Percentiles rank a stretch among this genome's conserved stretches.
These are phyloP conservation scores for Bombyx mandarina DNA, from an alignment of 1,140 invertebrate genomes.

Conservation along the genomic window DNA sequence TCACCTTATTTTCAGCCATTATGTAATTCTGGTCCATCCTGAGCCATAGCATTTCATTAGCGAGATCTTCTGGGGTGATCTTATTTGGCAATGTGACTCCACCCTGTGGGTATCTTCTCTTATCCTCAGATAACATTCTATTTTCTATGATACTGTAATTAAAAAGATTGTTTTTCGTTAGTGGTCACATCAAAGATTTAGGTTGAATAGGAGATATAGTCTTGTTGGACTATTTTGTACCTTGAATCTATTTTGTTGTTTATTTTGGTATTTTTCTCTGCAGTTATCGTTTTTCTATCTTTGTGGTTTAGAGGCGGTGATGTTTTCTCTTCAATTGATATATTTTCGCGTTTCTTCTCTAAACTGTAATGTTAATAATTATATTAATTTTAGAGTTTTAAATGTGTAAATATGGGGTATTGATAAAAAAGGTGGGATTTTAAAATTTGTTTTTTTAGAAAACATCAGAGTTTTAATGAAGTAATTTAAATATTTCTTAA, in stretches of 20 bases:
- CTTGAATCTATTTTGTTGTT: not conserved
- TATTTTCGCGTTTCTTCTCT: slow-evolving; percentile 63
- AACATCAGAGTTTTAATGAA: no score
- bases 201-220: not conserved
- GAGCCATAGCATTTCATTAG: slow-evolving; percentile 58
- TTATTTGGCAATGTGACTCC: slow-evolving; percentile 41
- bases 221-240: no score
- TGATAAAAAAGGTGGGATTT: no score
- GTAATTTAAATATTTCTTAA: no score
- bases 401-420: no score
- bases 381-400: no score
- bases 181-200: not conserved
- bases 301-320: not conserved
- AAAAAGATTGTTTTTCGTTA: not conserved
- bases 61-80: slow-evolving; percentile 60
- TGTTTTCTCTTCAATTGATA: slow-evolving; percentile 7
- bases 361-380: slow-evolving; percentile 19
- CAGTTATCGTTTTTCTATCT: slow-evolving; percentile 4
- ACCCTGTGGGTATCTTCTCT: slow-evolving; percentile 21
- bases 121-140: not conserved
- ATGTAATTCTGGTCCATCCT: slow-evolving; percentile 56
- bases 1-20: slow-evolving; percentile 36
- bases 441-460: no score
- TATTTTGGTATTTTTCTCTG: slow-evolving; percentile 1
- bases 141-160: no score